Evolutionary conservation across 2,888 invertebrate species (phyloP), one percentile per base, ranked within the genome.

Genomic region (Drosophila bunnanda): DNA sequence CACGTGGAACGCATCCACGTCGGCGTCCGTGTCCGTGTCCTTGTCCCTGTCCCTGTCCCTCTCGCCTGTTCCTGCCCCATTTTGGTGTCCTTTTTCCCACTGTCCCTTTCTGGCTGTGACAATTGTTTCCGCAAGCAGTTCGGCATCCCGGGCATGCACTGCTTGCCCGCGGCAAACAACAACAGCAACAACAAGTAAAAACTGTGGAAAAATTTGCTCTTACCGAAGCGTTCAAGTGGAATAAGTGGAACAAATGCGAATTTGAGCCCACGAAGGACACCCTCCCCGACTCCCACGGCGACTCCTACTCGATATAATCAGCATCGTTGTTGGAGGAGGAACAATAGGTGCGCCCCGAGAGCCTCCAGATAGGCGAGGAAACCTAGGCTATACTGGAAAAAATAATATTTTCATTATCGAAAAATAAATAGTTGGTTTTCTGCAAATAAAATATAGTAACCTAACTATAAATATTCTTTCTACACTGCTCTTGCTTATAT

Each of bases 211-310:
- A 82, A 78, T 76, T 82, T 82, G 80, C 78, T 82, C 80, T 78
- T 74, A 79, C 76, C 79, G 77, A 81, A 79, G 81, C 80, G 79
- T 80, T 80, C 75, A 80, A 79, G 81, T 77, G 79, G 77, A 80
- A 81, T 80, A 80, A 80, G 80, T 77, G 81, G 81, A 79, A 70
- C 80, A 79, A 81, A 79, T 79, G 78, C 80, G 66, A 81, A 65
- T 56, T 70, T 65, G 75, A 59, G 73, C 56, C 59, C 22, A 20
- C n/a, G 20, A 54, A 41, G 55, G 28, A 44, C 44, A 3, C 32
- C 20, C 50, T 3, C 20, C 15, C 20, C 13, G 32, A 5, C 32
- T 1, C 9, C 20, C 13, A 13, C 30, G 5, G 5, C 1, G 20
- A 15, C 30, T 32, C 4, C 6, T n/a, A 30, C 44, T 65, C 65